Conservation (phyloP, 2,888 invertebrate genomes). For the Carterocephalus palaemon region DNA sequence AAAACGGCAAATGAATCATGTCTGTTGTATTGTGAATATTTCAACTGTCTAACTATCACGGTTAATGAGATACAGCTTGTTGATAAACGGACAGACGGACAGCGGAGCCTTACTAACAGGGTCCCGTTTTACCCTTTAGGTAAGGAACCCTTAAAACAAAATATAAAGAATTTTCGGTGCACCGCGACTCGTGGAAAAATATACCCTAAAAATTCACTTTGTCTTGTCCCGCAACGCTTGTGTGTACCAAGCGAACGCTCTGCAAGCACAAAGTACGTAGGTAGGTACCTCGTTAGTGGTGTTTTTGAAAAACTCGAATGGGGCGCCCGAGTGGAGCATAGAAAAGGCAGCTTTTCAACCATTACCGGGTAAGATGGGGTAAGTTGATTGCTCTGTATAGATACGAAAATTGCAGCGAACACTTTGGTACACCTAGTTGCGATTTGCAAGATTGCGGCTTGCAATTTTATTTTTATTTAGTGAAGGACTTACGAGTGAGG, state of each 20-base stretch:
- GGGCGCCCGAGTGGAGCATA: slow-evolving; percentile 32
- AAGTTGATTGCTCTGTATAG: slow-evolving; percentile 49
- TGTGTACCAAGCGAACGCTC: slow-evolving; percentile 34
- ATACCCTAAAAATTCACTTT: slow-evolving; percentile 33
- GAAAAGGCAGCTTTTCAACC: slow-evolving; percentile 45
- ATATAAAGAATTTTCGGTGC: no score
- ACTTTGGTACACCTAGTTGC: background rate
- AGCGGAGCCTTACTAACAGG: no score
- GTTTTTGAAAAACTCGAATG: slow-evolving; percentile 58
- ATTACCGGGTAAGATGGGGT: slow-evolving; percentile 40
- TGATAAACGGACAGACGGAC: no score
- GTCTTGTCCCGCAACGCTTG: slow-evolving; percentile 32
- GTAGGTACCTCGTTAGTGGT: slow-evolving; percentile 67
- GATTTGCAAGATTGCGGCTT: slow-evolving; percentile 1
- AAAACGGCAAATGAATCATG: no score
- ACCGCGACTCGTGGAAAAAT: no score
- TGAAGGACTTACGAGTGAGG: no score
- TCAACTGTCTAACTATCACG: no score
- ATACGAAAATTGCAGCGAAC: slow-evolving; percentile 38
- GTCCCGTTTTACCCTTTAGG: no score
- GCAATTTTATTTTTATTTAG: no score
- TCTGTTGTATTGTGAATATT: no score
- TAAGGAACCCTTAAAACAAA: no score
- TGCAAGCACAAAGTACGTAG: slow-evolving; percentile 52
- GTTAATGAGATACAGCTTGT: no score